Percentiles rank a stretch among this genome's conserved stretches.
Evolutionary conservation across 2,888 invertebrate genomes (phyloP).

Genomic region (Abrostola triplasia): DNA sequence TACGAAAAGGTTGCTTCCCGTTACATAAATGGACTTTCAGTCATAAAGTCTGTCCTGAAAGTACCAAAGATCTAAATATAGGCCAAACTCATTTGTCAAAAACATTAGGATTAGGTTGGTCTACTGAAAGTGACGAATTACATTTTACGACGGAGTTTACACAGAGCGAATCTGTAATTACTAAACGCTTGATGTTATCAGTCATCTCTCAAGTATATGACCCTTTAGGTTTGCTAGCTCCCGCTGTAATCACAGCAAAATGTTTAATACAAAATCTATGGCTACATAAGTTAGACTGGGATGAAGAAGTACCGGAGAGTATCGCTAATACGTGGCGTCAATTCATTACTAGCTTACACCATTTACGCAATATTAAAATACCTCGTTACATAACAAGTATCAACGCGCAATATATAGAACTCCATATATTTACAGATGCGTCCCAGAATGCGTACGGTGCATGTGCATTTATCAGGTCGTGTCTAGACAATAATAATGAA

Average conservation of each 20-base stretch:
- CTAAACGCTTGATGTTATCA: constrained; percentile 12
- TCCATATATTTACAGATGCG: constrained; percentile 18
- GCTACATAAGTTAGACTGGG: constrained; percentile 15
- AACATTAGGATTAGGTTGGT: constrained; percentile 16
- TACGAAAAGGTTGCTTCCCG: constrained; percentile 2
- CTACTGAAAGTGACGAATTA: constrained; percentile 1
- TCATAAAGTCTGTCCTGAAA: neutral
- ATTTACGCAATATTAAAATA: constrained; percentile 4
- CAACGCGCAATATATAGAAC: neutral
- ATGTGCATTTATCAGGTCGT: constrained; percentile 10
- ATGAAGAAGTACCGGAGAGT: constrained; percentile 4
- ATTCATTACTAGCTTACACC: neutral
- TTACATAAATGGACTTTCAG: constrained; percentile 14
- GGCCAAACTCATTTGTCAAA: constrained; percentile 6
- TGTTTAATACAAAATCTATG: constrained; percentile 9
- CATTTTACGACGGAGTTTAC: constrained; percentile 9
- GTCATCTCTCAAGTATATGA: constrained; percentile 13
- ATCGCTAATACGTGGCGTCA: constrained; percentile 3
- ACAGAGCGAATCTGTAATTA: neutral
- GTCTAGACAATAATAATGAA: neutral
- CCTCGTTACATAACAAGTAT: constrained; percentile 1
- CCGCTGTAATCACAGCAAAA: constrained; percentile 2
- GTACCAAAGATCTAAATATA: constrained; percentile 1
- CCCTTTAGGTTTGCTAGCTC: constrained; percentile 4
- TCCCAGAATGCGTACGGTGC: constrained; percentile 20